A percentile compares a stretch with the other conserved stretches of the same genome.
Evolutionary conservation across 2,888 invertebrate species (phyloP).

Genomic region (Sarcophaga variegata): DNA sequence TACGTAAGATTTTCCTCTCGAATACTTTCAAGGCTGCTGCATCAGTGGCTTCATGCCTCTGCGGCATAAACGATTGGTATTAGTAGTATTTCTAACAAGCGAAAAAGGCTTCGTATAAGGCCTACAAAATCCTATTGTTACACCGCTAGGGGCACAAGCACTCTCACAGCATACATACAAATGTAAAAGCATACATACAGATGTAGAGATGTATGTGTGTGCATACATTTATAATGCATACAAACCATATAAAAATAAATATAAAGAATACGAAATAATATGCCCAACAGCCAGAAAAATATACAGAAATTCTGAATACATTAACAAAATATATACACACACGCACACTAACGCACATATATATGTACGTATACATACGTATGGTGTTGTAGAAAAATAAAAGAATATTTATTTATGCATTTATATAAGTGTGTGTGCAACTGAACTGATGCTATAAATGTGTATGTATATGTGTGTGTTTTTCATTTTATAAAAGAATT

Average conservation of each 20-base stretch:
- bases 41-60: too few relatives aligned
- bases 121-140: too few relatives aligned
- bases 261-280: background rate
- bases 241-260: conserved; percentile 25
- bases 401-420: background rate
- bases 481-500: too few relatives aligned
- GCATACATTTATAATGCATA: background rate
- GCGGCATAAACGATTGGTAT: too few relatives aligned
- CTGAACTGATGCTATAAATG: background rate
- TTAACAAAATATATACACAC: background rate
- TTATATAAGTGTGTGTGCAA: background rate
- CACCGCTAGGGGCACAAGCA: too few relatives aligned
- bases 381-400: too few relatives aligned
- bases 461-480: too few relatives aligned
- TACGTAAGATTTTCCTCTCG: too few relatives aligned
- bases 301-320: background rate
- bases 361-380: background rate
- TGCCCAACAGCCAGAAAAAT: conserved; percentile 45
- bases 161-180: too few relatives aligned
- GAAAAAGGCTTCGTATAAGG: too few relatives aligned
- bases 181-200: background rate
- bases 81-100: too few relatives aligned
- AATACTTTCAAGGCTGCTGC: too few relatives aligned
- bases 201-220: background rate
- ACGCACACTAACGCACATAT: background rate